Percentiles rank a stretch among this genome's conserved stretches.
Conservation (phyloP, 2,113 vertebrate genomes). For the cat (Felis catus) region DNA sequence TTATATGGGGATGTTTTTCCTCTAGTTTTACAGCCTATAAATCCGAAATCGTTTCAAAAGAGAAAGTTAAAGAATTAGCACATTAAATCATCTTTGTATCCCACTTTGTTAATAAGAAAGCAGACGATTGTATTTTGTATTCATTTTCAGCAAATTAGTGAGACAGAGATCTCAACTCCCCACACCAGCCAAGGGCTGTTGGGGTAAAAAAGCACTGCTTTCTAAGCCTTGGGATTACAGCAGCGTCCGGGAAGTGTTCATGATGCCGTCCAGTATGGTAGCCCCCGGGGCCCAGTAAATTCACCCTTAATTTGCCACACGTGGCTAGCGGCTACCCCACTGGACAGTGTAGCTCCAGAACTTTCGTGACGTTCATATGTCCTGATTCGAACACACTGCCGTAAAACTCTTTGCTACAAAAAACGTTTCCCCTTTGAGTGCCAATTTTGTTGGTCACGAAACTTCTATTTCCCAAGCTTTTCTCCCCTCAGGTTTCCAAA, state of each 20-base stretch:
- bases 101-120: neutral
- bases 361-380: neutral
- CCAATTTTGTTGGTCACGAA: neutral
- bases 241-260: neutral
- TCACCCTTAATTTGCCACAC: neutral
- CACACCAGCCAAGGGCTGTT: neutral
- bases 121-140: neutral
- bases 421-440: neutral
- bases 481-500: neutral
- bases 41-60: neutral
- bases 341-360: neutral
- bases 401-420: too few species aligned
- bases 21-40: neutral
- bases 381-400: neutral
- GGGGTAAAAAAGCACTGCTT: neutral
- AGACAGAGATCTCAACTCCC: neutral
- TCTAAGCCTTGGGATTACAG: accelerated
- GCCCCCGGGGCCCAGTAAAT: neutral
- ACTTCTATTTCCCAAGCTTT: neutral
- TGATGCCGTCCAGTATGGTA: accelerated
- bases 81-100: neutral
- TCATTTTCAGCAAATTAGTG: neutral
- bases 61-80: neutral
- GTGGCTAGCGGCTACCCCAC: accelerated
- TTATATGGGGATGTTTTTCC: neutral